Evolutionary conservation across 2,797 vertebrate genomes (phyloP).

Genomic region (Sebastes melanostomus): DNA sequence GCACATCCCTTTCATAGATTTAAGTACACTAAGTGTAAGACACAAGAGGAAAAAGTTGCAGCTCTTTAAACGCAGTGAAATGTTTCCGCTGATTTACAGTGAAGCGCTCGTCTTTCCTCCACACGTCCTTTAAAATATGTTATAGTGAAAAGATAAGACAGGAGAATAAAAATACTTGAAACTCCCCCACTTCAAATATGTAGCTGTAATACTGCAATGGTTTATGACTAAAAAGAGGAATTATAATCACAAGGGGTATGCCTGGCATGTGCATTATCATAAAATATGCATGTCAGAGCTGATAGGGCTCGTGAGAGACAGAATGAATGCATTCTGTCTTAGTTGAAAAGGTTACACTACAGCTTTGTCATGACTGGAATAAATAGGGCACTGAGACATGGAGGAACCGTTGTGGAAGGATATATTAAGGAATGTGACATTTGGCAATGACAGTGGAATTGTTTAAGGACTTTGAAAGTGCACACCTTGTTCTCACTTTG

Average conservation of each 20-base stretch:
- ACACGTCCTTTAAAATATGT: neutral
- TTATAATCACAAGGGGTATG: slow-evolving; percentile 15
- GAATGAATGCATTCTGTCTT: slow-evolving; percentile 42
- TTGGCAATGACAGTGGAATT: slow-evolving; percentile 3
- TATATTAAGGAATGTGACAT: slow-evolving; percentile 18
- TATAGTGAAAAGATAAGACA: neutral
- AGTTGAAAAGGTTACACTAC: slow-evolving; percentile 59
- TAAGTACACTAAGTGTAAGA: neutral
- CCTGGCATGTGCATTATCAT: slow-evolving; percentile 40
- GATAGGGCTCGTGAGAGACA: slow-evolving; percentile 43
- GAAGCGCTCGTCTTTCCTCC: neutral
- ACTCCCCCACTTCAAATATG: neutral
- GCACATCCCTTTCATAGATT: neutral
- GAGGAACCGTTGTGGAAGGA: neutral
- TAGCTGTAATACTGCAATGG: neutral
- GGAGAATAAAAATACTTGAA: slow-evolving; percentile 3
- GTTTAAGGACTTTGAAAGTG: slow-evolving; percentile 3
- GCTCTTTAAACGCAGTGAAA: neutral
- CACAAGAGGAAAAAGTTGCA: neutral
- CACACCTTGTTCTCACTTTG: neutral
- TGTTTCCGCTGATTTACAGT: neutral
- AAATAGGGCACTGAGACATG: slow-evolving; percentile 41
- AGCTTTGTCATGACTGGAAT: slow-evolving; percentile 40
- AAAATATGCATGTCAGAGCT: slow-evolving; percentile 22
- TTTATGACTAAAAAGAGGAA: slow-evolving; percentile 7